Evolutionary conservation across 2,888 invertebrate genomes (phyloP).

Genomic region (Acleris laterana): DNA sequence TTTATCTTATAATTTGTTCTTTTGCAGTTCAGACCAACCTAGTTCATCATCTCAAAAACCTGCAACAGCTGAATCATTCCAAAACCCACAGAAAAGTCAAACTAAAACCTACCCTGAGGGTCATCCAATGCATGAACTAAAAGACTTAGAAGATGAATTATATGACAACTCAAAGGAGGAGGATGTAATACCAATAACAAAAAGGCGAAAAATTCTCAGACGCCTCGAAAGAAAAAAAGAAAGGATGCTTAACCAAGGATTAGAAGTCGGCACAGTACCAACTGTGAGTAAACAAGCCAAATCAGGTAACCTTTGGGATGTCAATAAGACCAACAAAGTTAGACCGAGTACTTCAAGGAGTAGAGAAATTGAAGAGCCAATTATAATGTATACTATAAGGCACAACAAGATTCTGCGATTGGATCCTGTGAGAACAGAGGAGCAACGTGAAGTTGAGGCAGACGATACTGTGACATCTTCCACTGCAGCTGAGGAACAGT

Average conservation of each 20-base stretch:
- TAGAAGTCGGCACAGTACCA: conserved; percentile 46
- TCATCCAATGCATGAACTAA: conserved; percentile 82
- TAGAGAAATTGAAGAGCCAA: conserved; percentile 54
- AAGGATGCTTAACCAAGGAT: conserved; percentile 55
- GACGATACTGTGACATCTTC: conserved; percentile 70
- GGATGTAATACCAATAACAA: conserved; percentile 66
- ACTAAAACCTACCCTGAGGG: conserved; percentile 65
- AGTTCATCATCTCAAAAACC: conserved; percentile 49
- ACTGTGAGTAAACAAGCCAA: conserved; percentile 45
- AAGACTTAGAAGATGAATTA: conserved; percentile 75
- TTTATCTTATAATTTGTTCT: neutral
- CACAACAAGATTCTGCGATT: conserved; percentile 78
- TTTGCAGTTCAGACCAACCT: conserved; percentile 51
- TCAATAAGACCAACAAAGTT: conserved; percentile 54
- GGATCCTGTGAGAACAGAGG: conserved; percentile 51
- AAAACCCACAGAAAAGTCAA: conserved; percentile 49
- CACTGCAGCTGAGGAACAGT: conserved; percentile 64
- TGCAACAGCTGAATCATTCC: conserved; percentile 51
- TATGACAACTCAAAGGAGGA: conserved; percentile 74
- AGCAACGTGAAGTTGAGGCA: conserved; percentile 47
- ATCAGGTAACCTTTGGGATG: conserved; percentile 75
- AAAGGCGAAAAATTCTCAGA: conserved; percentile 75
- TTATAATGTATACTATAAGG: conserved; percentile 78
- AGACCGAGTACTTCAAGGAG: conserved; percentile 41
- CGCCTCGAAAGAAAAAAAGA: conserved; percentile 74